These are phyloP conservation scores for Dolomedes plantarius DNA, from an alignment of 2,888 invertebrate species.

Conservation along the genomic window DNA sequence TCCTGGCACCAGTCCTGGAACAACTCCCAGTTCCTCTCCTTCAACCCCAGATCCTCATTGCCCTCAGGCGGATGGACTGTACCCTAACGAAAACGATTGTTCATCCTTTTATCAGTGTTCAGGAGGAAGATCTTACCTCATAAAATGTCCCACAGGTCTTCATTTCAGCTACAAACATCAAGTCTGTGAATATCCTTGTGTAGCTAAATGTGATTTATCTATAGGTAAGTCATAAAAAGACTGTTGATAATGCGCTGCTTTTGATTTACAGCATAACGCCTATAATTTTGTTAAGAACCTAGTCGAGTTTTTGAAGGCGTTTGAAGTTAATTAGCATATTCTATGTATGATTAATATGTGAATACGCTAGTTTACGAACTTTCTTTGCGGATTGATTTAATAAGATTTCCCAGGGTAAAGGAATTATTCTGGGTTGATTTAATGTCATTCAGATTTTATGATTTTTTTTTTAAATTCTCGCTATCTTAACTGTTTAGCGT, in stretches of 20 bases:
- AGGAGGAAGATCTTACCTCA: conserved; percentile 5
- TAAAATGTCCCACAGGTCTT: conserved; percentile 2
- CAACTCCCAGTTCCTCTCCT: background rate
- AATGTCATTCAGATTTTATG: too few relatives aligned
- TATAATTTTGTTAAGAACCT: too few relatives aligned
- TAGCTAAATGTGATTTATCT: conserved; percentile 8
- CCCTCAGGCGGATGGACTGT: conserved; percentile 21
- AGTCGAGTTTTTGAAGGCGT: too few relatives aligned
- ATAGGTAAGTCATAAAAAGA: conserved; percentile 16
- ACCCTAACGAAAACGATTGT: conserved; percentile 52
- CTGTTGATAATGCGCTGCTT: background rate
- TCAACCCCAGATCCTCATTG: background rate
- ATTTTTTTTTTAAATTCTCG: too few relatives aligned
- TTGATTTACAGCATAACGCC: too few relatives aligned
- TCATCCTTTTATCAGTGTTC: conserved; percentile 36
- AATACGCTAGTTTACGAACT: too few relatives aligned
- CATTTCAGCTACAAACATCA: background rate
- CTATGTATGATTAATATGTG: too few relatives aligned
- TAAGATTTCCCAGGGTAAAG: too few relatives aligned
- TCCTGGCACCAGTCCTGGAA: background rate
- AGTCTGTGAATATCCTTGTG: conserved; percentile 25
- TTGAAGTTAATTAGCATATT: too few relatives aligned
- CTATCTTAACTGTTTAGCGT: too few relatives aligned
- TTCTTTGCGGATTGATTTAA: too few relatives aligned
- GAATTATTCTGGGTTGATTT: too few relatives aligned